A percentile compares a stretch with the other conserved stretches of the same genome.
Evolutionary conservation across 2,113 vertebrate genomes (phyloP).

Genomic region (Eubucco bourcierii): DNA sequence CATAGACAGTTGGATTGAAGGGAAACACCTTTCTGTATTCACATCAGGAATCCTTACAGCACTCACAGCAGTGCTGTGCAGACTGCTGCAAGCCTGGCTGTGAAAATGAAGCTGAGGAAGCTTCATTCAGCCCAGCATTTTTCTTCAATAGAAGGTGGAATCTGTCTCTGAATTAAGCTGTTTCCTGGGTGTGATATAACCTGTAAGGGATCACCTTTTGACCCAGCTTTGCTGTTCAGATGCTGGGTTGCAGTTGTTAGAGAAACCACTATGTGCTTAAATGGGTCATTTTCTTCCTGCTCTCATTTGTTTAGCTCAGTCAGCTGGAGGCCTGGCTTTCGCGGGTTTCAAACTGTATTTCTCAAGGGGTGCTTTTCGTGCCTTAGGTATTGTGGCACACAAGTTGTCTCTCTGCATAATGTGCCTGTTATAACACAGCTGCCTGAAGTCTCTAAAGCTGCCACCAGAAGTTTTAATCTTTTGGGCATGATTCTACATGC

Average conservation of each 20-base stretch:
- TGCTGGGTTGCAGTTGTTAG: neutral
- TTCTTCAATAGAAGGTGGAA: neutral
- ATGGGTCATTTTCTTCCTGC: neutral
- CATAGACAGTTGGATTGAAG: neutral
- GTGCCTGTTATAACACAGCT: neutral
- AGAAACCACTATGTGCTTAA: neutral
- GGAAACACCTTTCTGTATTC: neutral
- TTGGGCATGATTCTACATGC: slow-evolving; percentile 53
- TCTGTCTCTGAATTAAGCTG: neutral
- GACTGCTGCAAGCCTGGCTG: neutral
- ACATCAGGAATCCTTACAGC: neutral
- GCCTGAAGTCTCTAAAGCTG: neutral
- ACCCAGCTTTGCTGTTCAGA: neutral
- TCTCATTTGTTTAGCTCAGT: neutral
- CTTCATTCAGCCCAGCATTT: neutral
- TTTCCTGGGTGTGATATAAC: neutral
- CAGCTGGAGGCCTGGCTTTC: neutral
- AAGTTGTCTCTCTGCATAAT: neutral
- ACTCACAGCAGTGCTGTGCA: neutral
- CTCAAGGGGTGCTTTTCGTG: neutral
- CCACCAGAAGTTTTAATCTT: slow-evolving; percentile 36
- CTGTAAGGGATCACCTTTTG: neutral
- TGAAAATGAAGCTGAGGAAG: neutral
- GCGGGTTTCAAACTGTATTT: neutral
- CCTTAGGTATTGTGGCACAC: neutral